Evolutionary conservation across 2,797 vertebrate genomes (phyloP).

Genomic region (Anableps anableps): DNA sequence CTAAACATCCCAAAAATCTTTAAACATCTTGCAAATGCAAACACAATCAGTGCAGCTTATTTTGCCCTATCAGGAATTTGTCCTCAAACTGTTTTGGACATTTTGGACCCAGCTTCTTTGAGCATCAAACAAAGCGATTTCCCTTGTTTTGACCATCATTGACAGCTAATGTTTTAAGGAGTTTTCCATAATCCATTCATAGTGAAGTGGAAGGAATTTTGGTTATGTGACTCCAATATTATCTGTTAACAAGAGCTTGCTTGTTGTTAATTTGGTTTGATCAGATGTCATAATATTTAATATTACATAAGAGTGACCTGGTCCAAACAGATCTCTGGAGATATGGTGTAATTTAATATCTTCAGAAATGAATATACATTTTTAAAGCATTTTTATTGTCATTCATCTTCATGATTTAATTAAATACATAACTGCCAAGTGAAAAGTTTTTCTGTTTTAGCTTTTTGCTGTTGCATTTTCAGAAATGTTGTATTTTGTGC

Average conservation of each 20-base stretch:
- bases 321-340: neutral
- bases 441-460: neutral
- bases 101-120: neutral
- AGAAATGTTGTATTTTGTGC: too few relatives aligned
- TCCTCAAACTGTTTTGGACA: neutral
- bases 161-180: neutral
- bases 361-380: neutral
- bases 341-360: neutral
- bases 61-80: neutral
- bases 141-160: neutral
- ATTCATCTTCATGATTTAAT: neutral
- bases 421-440: neutral
- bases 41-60: neutral
- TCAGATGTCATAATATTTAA: neutral
- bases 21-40: neutral
- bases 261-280: neutral
- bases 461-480: neutral
- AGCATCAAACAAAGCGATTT: neutral
- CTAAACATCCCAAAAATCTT: neutral
- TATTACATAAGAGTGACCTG: neutral
- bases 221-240: neutral
- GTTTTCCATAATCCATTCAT: neutral
- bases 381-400: neutral
- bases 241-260: neutral
- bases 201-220: neutral